Evolutionary conservation across 2,797 vertebrate species (phyloP).

Genomic region (Gymnothorax javanicus): DNA sequence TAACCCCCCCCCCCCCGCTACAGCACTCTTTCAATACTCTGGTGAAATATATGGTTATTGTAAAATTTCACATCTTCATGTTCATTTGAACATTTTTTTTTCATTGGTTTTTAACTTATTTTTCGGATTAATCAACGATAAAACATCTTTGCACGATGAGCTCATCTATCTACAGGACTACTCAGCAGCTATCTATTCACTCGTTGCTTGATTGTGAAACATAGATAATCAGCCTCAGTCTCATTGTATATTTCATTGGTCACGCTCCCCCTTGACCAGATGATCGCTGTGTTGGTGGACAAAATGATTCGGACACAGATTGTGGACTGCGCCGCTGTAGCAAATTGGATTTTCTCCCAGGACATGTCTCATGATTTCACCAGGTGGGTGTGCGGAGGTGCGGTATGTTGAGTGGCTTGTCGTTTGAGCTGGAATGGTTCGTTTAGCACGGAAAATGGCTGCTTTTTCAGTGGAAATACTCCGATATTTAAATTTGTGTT

Average conservation of each 20-base stretch:
- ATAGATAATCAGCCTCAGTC: neutral
- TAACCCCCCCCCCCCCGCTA: neutral
- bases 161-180: too few relatives aligned
- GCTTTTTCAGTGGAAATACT: too few relatives aligned
- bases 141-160: too few relatives aligned
- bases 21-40: neutral
- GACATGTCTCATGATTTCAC: constrained; percentile 95
- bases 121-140: neutral
- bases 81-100: neutral
- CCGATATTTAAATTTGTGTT: too few relatives aligned
- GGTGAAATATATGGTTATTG: neutral
- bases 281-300: constrained; percentile 94
- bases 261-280: constrained; percentile 67
- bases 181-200: too few relatives aligned
- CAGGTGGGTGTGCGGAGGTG: constrained; percentile 71
- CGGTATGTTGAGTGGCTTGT: too few relatives aligned
- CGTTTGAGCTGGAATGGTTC: too few relatives aligned
- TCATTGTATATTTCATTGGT: too few relatives aligned
- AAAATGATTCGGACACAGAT: constrained; percentile 97
- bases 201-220: neutral
- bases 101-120: neutral
- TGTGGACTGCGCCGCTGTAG: constrained; percentile 95
- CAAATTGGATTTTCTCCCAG: constrained; percentile 98
- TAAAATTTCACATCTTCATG: neutral
- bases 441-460: too few relatives aligned